Percentiles rank a stretch among this genome's conserved stretches.
phyloP scores from a whole-genome alignment of 2,888 invertebrate species.

The Tridacna gigas region DNA sequence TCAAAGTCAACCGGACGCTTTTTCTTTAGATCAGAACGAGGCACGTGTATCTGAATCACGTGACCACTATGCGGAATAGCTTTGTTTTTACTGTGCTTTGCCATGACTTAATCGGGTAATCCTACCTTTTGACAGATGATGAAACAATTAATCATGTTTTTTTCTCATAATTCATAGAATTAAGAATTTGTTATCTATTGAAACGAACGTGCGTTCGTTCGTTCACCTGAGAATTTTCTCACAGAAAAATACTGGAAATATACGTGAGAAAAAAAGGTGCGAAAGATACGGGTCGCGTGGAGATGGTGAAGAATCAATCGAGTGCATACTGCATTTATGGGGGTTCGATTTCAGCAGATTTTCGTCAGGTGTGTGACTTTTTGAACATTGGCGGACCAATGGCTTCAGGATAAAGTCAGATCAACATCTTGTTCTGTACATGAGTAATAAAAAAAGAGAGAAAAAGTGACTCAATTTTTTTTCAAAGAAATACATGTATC shows the following conservation, averaged over 20 bases:
- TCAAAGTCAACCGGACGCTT: slow-evolving; percentile 20
- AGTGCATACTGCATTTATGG: neutral
- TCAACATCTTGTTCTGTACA: no score
- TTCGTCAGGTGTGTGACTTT: neutral
- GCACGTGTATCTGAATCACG: slow-evolving; percentile 22
- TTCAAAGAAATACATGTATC: no score
- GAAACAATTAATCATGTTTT: slow-evolving; percentile 17
- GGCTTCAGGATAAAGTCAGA: no score
- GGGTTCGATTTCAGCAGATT: slow-evolving; percentile 16
- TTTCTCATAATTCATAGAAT: neutral
- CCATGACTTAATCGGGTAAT: slow-evolving; percentile 23
- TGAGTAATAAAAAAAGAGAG: no score
- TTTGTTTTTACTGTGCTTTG: slow-evolving; percentile 11
- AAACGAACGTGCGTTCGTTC: neutral
- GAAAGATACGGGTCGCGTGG: slow-evolving; percentile 17
- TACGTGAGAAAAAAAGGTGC: slow-evolving; percentile 8
- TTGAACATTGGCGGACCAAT: no score
- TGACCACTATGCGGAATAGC: slow-evolving; percentile 19
- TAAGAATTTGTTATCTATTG: slow-evolving; percentile 21
- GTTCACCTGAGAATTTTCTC: slow-evolving; percentile 9
- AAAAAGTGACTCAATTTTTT: no score
- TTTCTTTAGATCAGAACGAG: slow-evolving; percentile 19
- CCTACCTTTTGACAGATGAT: slow-evolving; percentile 19
- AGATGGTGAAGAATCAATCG: neutral
- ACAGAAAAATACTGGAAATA: neutral